phyloP scores from a whole-genome alignment of 2,888 invertebrate species.

The Chrysotoxum bicinctum region DNA sequence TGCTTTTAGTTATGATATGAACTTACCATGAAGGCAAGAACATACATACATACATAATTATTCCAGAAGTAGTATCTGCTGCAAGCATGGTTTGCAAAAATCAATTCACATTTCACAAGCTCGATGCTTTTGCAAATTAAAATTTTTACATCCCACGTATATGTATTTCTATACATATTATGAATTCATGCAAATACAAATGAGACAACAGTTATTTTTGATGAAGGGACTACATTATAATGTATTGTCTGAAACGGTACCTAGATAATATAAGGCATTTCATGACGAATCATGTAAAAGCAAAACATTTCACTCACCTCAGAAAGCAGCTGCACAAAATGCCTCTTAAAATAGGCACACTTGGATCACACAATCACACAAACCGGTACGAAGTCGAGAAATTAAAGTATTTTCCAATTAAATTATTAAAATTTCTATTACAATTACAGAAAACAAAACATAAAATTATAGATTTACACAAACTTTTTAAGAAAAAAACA shows the following conservation, averaged over 20 bases:
- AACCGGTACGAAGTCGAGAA: not conserved
- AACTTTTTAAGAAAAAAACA: slow-evolving; percentile 48
- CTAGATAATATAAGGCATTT: not conserved
- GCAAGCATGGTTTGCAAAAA: slow-evolving; percentile 2
- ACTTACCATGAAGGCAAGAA: not conserved
- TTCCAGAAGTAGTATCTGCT: not conserved
- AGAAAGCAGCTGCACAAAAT: slow-evolving; percentile 16
- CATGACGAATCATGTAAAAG: not conserved
- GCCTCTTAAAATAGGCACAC: slow-evolving; percentile 29
- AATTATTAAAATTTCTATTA: not conserved
- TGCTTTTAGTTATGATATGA: not conserved
- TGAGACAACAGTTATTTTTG: not conserved
- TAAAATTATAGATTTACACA: slow-evolving; percentile 30
- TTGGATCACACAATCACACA: slow-evolving; percentile 11
- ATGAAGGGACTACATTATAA: not conserved
- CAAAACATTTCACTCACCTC: slow-evolving; percentile 51
- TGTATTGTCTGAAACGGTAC: not conserved
- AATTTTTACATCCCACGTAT: not conserved
- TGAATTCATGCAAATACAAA: not conserved
- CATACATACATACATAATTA: not conserved
- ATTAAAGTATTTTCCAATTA: not conserved
- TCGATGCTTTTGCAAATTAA: not conserved
- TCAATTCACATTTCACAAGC: not conserved
- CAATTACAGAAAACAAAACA: slow-evolving; percentile 1
- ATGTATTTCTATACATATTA: not conserved